Evolutionary conservation across 1,140 invertebrate genomes (phyloP), one percentile per base, ranked within the genome.

Genomic region (Drosophila saltans): DNA sequence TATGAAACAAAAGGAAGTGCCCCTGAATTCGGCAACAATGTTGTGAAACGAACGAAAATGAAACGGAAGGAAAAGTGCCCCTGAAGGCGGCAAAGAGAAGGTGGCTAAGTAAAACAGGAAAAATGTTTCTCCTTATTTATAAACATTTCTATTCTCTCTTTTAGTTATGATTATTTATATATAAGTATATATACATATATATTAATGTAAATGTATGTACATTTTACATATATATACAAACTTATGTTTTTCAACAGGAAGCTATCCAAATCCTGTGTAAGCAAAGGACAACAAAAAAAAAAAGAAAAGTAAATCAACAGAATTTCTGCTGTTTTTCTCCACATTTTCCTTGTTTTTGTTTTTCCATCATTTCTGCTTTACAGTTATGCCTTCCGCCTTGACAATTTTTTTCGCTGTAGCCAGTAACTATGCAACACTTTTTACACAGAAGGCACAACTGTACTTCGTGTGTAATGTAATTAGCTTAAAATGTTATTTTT

Each of bases 171-270:
- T 52, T 52, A 43, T 11, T 43, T n/a, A 43, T 16, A 52, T 52
- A 7, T 52, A 40, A 7, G 41, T 43, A 43, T 16, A 43, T 43
- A 21, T 41, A 41, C 1, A 10, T 11, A 41, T 24, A 2, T 48
- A 24, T 6, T 24, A 8, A 24, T 21, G 7, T 45, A 45, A 16
- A n/a, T 16, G 10, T 52, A 52, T 52, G 9, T 52, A 52, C 10
- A 52, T 24, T 21, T 48, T 7, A 43, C 24, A 21, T 3, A 26
- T 52, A 48, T 48, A 52, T 48, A 52, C 45, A 52, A 52, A 52
- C 45, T 52, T 52, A 52, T 52, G 45, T 52, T 52, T 52, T 52
- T 9, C 45, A 52, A 52, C 45, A 52, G 45, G 45, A 52, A 52
- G 45, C 45, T 52, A 52, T 26, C 45, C 45, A 52, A 52, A 26